Base-by-base conservation (phyloP, 2,797 vertebrate species). In the Psittacula derbiana region DNA sequence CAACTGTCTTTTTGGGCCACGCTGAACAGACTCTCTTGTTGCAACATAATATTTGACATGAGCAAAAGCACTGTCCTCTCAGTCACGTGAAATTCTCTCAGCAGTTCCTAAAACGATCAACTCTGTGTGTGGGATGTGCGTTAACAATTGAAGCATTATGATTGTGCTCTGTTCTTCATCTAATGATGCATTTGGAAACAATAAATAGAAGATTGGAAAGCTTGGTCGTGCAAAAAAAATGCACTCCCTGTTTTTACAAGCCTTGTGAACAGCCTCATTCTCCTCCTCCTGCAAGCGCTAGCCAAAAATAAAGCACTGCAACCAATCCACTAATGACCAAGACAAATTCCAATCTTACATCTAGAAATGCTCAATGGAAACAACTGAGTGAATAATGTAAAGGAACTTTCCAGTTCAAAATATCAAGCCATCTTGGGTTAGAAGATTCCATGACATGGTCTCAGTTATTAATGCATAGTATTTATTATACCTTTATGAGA, bases 401-500 rank as follows among this genome's bases (percentile, higher is more conserved):
- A 3, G 8, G 85, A n/a, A 79, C 24, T 79, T 64, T 41, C 78
- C 21, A 15, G 20, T 61, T 12, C 28, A 72, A 92, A 92, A 33
- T 17, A 84, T 8, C 57, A 52, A 49, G 21, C 18, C 67, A 66
- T 46, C 30, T 44, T 24, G 27, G 69, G 88, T 80, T 27, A 78
- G 55, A 85, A 58, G 30, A 74, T n/a, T 76, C 12, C 41, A 88
- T 0, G 2, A 60, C 33, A 60, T 12, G 16, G 30, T 58, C 43
- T 78, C 24, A 21, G n/a, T 70, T 78, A 55, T 36, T 76, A 62
- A 85, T 3, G 5, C 31, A 49, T 0, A 33, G 16, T 55, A 50
- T 69, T 87, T 61, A 62, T n/a, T 23, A 67, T 97, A 99, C 99
- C 99, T 99, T 99, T 93, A 99, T 99, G 46, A 99, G 98, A 17